Base-by-base conservation (phyloP, 2,888 invertebrate genomes). In the Netelia fuscicornis region DNA sequence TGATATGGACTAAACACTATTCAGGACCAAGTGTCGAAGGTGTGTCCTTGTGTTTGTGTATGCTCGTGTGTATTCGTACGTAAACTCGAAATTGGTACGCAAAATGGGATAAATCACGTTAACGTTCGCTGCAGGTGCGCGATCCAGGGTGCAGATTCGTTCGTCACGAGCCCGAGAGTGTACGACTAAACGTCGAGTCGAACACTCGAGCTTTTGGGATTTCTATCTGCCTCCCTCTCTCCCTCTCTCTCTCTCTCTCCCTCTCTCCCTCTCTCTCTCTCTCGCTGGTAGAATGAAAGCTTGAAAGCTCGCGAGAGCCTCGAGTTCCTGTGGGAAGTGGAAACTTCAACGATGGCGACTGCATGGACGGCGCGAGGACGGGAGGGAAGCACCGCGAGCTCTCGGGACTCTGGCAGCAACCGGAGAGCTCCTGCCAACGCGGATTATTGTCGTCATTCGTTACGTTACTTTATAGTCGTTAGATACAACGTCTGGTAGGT, bases 91-190 rank as follows among this genome's bases (percentile, higher is more conserved):
- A 90, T 90, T 90, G 90, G 88, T 90, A 90, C 89, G 89, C 89
- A 90, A 90, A 92, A 90, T 87, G 88, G 87, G 88, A 91, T 92
- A 91, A 92, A 92, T 92, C 91, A 91, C 89, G 90, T 90, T 90
- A 89, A 90, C 88, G 91, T 90, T 87, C 87, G 87, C 88, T 88
- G 88, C 92, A 92, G 92, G 90, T 90, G 91, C 87, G 88, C 88
- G 88, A 89, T 81, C 70, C 44, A 58, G 65, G 44, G 81, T 64
- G 79, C 68, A 83, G 67, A 91, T 91, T 91, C 88, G 89, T 90
- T 90, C 89, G 87, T 91, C 90, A 88, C 30, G 30, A 88, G 88
- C 87, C 78, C 44, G 54, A 42, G 65, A 68, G 52, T 74, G 62
- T 37, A 81, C 81, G 77, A 52, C 79, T n/a, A 17, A 56, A 70